Evolutionary conservation across 2,797 vertebrate species (phyloP).

Genomic region (Pseudomugil gertrudae): DNA sequence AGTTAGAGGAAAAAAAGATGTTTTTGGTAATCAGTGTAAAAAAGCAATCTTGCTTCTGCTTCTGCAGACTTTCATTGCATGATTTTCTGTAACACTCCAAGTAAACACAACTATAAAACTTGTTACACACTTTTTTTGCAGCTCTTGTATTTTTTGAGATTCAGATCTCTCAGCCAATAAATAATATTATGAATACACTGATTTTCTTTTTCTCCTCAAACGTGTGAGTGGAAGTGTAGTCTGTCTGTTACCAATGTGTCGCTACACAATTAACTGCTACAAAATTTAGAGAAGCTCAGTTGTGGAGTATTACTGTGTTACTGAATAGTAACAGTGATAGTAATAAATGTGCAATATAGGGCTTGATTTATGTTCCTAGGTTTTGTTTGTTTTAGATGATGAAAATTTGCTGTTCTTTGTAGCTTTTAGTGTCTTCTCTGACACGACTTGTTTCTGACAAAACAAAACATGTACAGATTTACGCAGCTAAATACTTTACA

Average conservation of each 20-base stretch:
- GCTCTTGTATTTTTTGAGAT: neutral
- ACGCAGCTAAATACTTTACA: too few relatives aligned
- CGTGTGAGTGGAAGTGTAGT: neutral
- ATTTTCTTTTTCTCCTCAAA: neutral
- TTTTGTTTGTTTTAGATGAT: neutral
- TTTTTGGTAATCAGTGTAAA: conserved; percentile 1
- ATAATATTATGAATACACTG: neutral
- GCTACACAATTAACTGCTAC: neutral
- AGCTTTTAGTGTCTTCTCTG: neutral
- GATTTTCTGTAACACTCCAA: neutral
- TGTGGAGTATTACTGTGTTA: neutral
- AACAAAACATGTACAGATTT: too few relatives aligned
- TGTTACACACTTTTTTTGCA: neutral
- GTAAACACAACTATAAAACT: neutral
- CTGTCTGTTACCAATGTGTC: neutral
- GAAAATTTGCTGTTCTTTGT: neutral
- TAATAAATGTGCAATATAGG: neutral
- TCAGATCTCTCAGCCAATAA: neutral
- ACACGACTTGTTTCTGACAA: neutral
- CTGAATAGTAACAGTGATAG: neutral
- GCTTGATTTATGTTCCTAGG: neutral
- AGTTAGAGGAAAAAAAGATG: neutral
- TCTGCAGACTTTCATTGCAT: neutral
- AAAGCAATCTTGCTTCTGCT: conserved; percentile 5
- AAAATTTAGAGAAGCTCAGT: neutral